Base-by-base conservation (phyloP, 2,888 invertebrate species). In the Chloroclystis v-ata region DNA sequence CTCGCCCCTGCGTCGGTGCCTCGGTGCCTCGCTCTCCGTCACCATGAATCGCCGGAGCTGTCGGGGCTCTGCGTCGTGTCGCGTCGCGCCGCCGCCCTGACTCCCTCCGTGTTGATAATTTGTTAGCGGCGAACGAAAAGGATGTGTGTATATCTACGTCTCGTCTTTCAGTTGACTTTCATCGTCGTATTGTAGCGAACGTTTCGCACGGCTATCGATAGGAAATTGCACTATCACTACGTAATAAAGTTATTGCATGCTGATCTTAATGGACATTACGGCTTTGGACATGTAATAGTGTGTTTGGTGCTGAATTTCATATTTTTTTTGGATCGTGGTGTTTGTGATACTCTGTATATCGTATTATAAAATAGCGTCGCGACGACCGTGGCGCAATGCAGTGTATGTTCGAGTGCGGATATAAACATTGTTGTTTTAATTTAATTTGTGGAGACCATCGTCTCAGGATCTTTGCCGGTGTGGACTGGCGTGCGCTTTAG, bases 121-220 rank as follows among this genome's bases (percentile, higher is more conserved):
- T 81, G 78, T 79, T 76, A 79, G 80, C 77, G 72, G 72, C 67
- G 82, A 79, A 80, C 72, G 84, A 86, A 80, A 85, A 82, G 86
- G 86, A 85, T 82, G 78, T 82, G 80, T 81, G 80, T 84, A 86
- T 86, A 84, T 84, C 77, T 84, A 80, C 79, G 81, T 85, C 86
- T 86, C 86, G 85, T 83, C 85, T 86, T 85, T 85, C 86, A 87
- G 86, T 87, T 86, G 86, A 86, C 86, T 87, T 87, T 86, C 85
- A 85, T 83, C 86, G 82, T 80, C 81, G 85, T 83, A 84, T 82
- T 81, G 84, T 79, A 78, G 85, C 78, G 85, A 86, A 86, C 86
- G 86, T 84, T 86, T 86, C 81, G 83, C 82, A 78, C 82, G 77
- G 77, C 75, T 80, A 79, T 82, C 75, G 78, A 82, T 82, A 83